Evolutionary conservation across 2,888 invertebrate genomes (phyloP).

Genomic region (Sinohyriopsis cumingii): DNA sequence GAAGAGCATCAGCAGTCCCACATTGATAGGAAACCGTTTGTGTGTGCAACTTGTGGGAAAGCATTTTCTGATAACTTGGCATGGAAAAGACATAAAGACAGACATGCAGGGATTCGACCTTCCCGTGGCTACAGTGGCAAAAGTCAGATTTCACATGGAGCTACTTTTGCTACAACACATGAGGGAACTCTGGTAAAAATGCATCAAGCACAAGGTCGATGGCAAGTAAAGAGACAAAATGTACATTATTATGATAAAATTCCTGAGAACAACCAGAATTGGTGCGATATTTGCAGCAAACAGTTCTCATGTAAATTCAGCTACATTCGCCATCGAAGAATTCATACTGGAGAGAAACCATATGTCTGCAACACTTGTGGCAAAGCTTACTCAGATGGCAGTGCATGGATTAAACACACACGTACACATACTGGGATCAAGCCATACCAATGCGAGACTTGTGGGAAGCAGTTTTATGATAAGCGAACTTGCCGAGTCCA

Average conservation of each 20-base stretch:
- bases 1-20: no score
- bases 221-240: no score
- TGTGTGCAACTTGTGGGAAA: slow-evolving; percentile 37
- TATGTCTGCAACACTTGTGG: slow-evolving; percentile 35
- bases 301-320: slow-evolving; percentile 34
- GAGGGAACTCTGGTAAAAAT: no score
- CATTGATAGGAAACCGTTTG: slow-evolving; percentile 21
- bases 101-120: slow-evolving; percentile 29
- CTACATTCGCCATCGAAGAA: slow-evolving; percentile 34
- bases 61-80: slow-evolving; percentile 28
- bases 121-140: slow-evolving; percentile 39
- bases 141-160: not conserved
- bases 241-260: slow-evolving; percentile 3
- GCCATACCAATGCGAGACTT: slow-evolving; percentile 29
- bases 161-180: no score
- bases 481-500: slow-evolving; percentile 31
- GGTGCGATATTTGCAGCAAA: slow-evolving; percentile 39
- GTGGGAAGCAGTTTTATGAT: slow-evolving; percentile 32
- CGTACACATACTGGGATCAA: slow-evolving; percentile 34
- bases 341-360: slow-evolving; percentile 38
- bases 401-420: slow-evolving; percentile 37
- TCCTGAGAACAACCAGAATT: slow-evolving; percentile 32
- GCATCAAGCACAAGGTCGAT: no score
- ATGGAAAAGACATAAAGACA: slow-evolving; percentile 35
- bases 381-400: slow-evolving; percentile 33